Evolutionary conservation across 2,113 vertebrate genomes (phyloP), one percentile per base, ranked within the genome.

Genomic region (Ageneiosus marmoratus): DNA sequence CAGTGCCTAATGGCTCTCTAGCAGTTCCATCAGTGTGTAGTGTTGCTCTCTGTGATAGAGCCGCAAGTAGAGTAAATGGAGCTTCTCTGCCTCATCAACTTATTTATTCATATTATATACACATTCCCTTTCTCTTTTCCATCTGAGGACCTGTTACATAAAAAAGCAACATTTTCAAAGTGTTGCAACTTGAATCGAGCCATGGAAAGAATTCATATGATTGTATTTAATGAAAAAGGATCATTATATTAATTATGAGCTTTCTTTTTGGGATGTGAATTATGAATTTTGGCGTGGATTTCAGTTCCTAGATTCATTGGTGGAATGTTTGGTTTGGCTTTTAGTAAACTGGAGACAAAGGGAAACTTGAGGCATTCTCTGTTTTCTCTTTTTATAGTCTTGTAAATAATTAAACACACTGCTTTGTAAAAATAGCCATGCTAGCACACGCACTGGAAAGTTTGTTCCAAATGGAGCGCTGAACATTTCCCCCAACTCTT

Each of bases 1-100:
- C 89, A 86, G 87, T 90, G 88, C 84, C 90, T 91, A 91, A 91
- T 92, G 92, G 89, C 87, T 83, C 86, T 88, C 80, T 76, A 88
- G 85, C 86, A 86, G 85, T 27, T 77, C 84, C 85, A 82, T 83
- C 87, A 84, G 53, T 82, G 83, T 84, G 75, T 81, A 85, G 84
- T 88, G 86, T 86, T 88, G 87, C 77, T 89, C 60, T 84, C 79
- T 58, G 78, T 86, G 90, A 90, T 86, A 79, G 79, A 46, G 86
- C 88, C 89, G 65, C 76, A 86, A 86, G 80, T 87, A 80, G 81
- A 89, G 76, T 60, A 86, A 87, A 88, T 86, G 86, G 86, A 80
- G 79, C 69, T 87, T 77, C 81, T 69, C 84, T 76, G 74, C 72
- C 84, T 82, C 62, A 74, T 86, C 85, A 83, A 83, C 89, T 86